Percentiles rank a stretch among this genome's conserved stretches.
Conservation (phyloP, 2,113 vertebrate species). For the Xenopus laevis region DNA sequence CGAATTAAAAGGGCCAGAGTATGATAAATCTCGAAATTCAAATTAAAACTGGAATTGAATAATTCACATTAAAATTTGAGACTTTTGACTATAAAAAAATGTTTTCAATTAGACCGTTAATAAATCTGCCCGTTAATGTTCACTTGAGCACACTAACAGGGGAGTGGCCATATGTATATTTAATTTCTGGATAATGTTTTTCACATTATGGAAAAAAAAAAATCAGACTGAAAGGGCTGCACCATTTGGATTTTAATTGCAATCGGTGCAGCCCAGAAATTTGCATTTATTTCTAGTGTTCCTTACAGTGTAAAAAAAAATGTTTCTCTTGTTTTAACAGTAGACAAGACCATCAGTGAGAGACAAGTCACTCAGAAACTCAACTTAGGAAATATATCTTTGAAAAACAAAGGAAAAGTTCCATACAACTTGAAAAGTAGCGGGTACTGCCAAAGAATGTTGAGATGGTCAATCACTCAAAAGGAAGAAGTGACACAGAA, state of each 20-base stretch:
- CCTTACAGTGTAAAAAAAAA: background rate
- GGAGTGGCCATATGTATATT: too few relatives aligned
- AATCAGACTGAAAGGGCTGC: background rate
- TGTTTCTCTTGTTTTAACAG: background rate
- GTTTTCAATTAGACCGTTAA: too few relatives aligned
- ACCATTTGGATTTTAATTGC: background rate
- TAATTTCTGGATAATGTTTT: too few relatives aligned
- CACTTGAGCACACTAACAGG: too few relatives aligned
- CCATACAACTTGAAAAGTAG: constrained; percentile 38
- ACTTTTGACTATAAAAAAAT: too few relatives aligned
- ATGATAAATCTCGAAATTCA: too few relatives aligned
- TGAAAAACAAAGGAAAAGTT: constrained; percentile 32
- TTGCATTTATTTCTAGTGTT: background rate
- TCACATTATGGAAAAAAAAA: background rate
- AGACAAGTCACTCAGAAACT: constrained; percentile 25
- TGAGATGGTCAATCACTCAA: constrained; percentile 29
- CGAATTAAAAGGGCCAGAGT: too few relatives aligned
- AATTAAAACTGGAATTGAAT: too few relatives aligned
- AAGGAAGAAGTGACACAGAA: constrained; percentile 22
- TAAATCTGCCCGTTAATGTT: too few relatives aligned
- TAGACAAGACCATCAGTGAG: constrained; percentile 21
- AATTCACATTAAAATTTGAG: too few relatives aligned
- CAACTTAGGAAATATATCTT: constrained; percentile 31
- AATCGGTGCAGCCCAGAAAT: background rate
- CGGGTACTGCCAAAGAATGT: constrained; percentile 40